Percentiles rank a stretch among this genome's conserved stretches.
These are phyloP conservation scores for Ormia ochracea DNA, from an alignment of 2,888 invertebrate genomes.

Conservation along the genomic window DNA sequence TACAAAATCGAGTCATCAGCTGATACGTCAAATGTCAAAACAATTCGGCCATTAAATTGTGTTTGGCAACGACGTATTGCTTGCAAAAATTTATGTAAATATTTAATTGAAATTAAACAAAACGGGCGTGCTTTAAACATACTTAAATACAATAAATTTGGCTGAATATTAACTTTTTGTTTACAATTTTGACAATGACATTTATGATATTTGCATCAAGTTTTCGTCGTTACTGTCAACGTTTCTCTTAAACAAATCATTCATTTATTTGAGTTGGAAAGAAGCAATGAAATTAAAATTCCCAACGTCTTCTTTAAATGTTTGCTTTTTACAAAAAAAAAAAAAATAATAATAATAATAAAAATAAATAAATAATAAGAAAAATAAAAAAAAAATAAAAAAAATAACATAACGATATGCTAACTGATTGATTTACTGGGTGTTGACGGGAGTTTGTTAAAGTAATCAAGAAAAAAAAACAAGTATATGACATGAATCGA, in stretches of 20 bases:
- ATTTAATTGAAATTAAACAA: background rate
- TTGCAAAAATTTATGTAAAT: background rate
- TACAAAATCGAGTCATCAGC: too few species aligned
- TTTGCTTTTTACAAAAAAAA: background rate
- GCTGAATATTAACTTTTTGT: background rate
- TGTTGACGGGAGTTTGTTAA: conserved; percentile 41
- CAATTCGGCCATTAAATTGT: background rate
- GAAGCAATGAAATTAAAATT: conserved; percentile 16
- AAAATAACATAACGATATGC: too few species aligned
- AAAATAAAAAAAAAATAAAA: conserved; percentile 2
- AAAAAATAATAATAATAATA: too few species aligned
- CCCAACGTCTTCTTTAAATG: background rate
- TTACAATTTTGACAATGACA: conserved; percentile 27
- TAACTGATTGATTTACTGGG: conserved; percentile 48
- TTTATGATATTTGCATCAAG: conserved; percentile 56
- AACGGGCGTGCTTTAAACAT: conserved; percentile 7
- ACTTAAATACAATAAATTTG: conserved; percentile 10
- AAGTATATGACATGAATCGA: conserved; percentile 48
- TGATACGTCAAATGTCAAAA: too few species aligned
- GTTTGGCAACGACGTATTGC: background rate
- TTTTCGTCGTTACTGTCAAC: conserved; percentile 37
- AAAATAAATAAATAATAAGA: too few species aligned
- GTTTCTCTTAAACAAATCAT: conserved; percentile 27
- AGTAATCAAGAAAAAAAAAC: conserved; percentile 43
- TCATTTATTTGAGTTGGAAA: conserved; percentile 7